phyloP scores from a whole-genome alignment of 1,140 invertebrate species.

The Mizuhopecten yessoensis region DNA sequence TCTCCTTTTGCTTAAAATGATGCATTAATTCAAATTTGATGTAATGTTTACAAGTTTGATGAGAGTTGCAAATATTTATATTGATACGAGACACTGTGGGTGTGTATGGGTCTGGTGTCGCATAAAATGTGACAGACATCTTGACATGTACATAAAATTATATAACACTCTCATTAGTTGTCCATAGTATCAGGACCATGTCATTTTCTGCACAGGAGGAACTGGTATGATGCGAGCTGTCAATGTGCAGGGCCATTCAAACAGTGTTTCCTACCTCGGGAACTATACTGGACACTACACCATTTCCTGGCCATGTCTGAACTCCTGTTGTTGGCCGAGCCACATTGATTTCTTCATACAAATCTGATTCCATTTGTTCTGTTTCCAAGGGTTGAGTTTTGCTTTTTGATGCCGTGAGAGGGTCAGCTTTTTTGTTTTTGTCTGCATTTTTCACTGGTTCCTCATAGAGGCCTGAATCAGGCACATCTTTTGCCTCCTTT shows the following conservation, averaged over 20 bases:
- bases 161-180: neutral
- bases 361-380: neutral
- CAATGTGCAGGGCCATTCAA: neutral
- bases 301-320: neutral
- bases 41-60: no score
- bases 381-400: neutral
- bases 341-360: constrained; percentile 31
- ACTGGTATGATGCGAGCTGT: neutral
- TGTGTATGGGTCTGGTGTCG: no score
- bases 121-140: no score
- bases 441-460: neutral
- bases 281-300: neutral
- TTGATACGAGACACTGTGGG: no score
- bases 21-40: no score
- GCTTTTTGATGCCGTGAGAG: neutral
- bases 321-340: neutral
- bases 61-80: no score
- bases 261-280: neutral
- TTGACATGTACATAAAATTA: neutral
- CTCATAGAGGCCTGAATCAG: constrained; percentile 24
- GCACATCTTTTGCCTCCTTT: neutral
- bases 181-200: neutral
- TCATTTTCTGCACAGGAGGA: neutral
- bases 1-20: no score
- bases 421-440: neutral